These are phyloP conservation scores for Oscheius sp. DNA, from an alignment of 1,140 invertebrate genomes.

Conservation along the genomic window DNA sequence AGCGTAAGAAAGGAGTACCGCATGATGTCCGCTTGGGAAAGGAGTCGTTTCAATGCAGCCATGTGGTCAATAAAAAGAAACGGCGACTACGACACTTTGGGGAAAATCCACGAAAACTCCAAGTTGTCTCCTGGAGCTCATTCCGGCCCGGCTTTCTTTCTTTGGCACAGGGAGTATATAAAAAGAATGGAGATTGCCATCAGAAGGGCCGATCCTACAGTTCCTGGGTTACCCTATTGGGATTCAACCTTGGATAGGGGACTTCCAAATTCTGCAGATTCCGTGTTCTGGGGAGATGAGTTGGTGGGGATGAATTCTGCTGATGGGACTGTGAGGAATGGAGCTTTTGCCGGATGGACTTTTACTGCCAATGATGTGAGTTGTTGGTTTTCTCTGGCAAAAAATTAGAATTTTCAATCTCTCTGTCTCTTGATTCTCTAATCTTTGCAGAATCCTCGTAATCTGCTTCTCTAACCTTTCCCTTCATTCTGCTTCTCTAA, in stretches of 20 bases:
- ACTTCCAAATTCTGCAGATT: constrained; percentile 33
- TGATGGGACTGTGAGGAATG: constrained; percentile 15
- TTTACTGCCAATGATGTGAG: constrained; percentile 27
- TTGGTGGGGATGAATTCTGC: neutral
- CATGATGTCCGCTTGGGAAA: constrained; percentile 51
- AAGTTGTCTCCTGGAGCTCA: constrained; percentile 25
- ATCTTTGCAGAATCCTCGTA: no score
- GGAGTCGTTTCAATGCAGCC: constrained; percentile 52
- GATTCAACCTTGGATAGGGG: constrained; percentile 44
- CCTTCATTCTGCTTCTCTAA: no score
- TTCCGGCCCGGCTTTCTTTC: constrained; percentile 41
- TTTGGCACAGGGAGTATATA: constrained; percentile 40
- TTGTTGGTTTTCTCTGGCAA: constrained; percentile 32
- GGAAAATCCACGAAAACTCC: neutral
- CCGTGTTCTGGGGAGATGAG: constrained; percentile 35
- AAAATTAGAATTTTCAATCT: no score
- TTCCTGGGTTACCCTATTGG: constrained; percentile 43
- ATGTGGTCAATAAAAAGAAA: constrained; percentile 40
- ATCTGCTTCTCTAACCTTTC: no score
- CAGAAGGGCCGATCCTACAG: constrained; percentile 36
- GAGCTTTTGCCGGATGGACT: constrained; percentile 39
- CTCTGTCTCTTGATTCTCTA: no score
- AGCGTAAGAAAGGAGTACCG: constrained; percentile 56
- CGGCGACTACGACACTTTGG: constrained; percentile 8
- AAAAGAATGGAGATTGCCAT: constrained; percentile 46